Conservation (phyloP, 1,140 invertebrate species). For the Telenomus remus region DNA sequence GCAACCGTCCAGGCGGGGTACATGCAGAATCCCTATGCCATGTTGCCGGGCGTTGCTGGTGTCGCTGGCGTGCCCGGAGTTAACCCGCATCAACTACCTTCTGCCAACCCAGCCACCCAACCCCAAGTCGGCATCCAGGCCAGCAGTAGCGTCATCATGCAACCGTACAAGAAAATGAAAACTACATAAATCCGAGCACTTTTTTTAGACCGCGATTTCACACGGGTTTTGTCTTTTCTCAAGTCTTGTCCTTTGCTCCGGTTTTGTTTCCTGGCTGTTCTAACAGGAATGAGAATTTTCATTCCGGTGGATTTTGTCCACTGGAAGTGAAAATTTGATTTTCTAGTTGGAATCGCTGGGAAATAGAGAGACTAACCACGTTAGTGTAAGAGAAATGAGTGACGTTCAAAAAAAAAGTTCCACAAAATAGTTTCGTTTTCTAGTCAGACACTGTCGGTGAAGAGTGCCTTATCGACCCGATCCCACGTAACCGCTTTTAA, state of each 20-base stretch:
- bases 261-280: too few species aligned
- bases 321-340: neutral
- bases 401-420: constrained; percentile 57
- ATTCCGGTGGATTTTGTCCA: constrained; percentile 12
- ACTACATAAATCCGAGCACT: constrained; percentile 82
- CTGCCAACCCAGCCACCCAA: constrained; percentile 68
- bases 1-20: constrained; percentile 74
- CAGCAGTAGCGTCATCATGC: constrained; percentile 80
- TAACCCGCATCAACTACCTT: constrained; percentile 68
- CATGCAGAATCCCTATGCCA: constrained; percentile 69
- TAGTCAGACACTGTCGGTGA: constrained; percentile 76
- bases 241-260: too few species aligned
- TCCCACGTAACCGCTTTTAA: constrained; percentile 63
- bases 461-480: constrained; percentile 75
- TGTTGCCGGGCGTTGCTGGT: constrained; percentile 62
- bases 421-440: constrained; percentile 74
- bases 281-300: constrained; percentile 6
- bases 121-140: constrained; percentile 68
- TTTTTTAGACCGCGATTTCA: too few species aligned
- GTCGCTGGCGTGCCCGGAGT: constrained; percentile 64
- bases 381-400: constrained; percentile 54
- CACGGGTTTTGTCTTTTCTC: too few species aligned
- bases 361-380: neutral
- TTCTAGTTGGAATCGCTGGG: too few species aligned
- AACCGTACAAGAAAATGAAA: constrained; percentile 91